Conservation (phyloP, 2,113 vertebrate genomes). For the Paracanthobrama guichenoti region DNA sequence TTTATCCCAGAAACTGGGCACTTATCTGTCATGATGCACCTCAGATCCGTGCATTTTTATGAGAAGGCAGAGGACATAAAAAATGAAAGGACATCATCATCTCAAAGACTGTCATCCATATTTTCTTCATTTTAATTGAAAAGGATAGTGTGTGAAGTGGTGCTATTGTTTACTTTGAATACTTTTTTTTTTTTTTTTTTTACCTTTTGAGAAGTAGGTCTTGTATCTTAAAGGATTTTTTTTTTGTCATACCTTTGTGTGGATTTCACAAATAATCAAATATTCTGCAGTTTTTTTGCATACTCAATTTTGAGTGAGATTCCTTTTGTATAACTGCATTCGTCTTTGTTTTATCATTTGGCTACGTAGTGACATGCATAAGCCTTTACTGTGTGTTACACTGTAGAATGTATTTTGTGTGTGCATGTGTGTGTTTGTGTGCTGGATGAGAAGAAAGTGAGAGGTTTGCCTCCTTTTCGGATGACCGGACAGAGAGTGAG, state of each 20-base stretch:
- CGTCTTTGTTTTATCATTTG: constrained; percentile 2
- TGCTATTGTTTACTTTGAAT: constrained; percentile 16
- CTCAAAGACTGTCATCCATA: constrained; percentile 23
- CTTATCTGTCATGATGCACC: constrained; percentile 40
- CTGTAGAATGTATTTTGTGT: neutral
- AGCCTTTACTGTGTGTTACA: neutral
- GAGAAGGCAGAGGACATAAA: neutral
- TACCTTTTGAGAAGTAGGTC: neutral
- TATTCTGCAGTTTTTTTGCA: neutral
- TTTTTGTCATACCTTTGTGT: neutral
- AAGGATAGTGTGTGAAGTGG: neutral
- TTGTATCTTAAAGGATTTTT: neutral
- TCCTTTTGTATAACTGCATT: neutral
- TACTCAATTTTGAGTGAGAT: neutral
- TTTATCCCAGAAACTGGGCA: constrained; percentile 24
- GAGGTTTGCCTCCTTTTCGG: constrained; percentile 27
- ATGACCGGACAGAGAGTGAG: constrained; percentile 29
- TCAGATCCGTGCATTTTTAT: constrained; percentile 16
- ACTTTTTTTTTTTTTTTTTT: neutral
- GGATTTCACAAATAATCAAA: neutral
- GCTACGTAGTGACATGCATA: neutral
- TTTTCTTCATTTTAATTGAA: neutral
- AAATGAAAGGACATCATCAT: constrained; percentile 25
- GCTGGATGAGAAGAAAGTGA: constrained; percentile 28
- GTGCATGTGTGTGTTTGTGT: constrained; percentile 3